Evolutionary conservation across 2,797 vertebrate species (phyloP).

Genomic region (Leptodactylus fallax): DNA sequence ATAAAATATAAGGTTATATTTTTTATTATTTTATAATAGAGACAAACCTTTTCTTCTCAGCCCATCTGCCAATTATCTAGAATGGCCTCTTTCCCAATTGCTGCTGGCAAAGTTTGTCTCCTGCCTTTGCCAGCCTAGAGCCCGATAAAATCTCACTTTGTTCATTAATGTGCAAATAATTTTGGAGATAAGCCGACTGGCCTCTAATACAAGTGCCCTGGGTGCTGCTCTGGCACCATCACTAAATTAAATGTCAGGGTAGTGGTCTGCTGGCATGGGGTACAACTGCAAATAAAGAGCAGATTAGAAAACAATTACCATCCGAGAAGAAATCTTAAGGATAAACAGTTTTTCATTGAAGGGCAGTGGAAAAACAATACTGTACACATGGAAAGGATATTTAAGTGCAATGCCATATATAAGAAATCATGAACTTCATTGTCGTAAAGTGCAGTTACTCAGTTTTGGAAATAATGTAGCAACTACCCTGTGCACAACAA

Average conservation of each 20-base stretch:
- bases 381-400: not conserved
- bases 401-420: too few species aligned
- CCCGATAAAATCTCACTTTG: conserved; percentile 63
- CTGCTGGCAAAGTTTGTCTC: conserved; percentile 56
- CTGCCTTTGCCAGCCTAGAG: conserved; percentile 41
- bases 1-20: not conserved
- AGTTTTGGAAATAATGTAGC: too few species aligned
- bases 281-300: conserved; percentile 65
- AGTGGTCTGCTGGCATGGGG: conserved; percentile 66
- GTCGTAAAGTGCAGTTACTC: too few species aligned
- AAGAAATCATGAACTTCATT: too few species aligned
- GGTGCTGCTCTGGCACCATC: conserved; percentile 56
- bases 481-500: too few species aligned
- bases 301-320: conserved; percentile 80
- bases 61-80: conserved; percentile 43
- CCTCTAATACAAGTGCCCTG: conserved; percentile 67
- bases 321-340: conserved; percentile 83
- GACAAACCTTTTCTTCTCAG: conserved; percentile 44
- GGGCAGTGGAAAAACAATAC: conserved; percentile 57
- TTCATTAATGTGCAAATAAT: conserved; percentile 78
- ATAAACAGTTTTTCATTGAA: conserved; percentile 78
- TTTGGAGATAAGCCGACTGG: conserved; percentile 68
- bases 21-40: conserved; percentile 27
- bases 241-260: conserved; percentile 82
- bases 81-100: conserved; percentile 24